These are phyloP conservation scores for Argyresthia albistria DNA, from an alignment of 2,888 invertebrate genomes.

Conservation along the genomic window DNA sequence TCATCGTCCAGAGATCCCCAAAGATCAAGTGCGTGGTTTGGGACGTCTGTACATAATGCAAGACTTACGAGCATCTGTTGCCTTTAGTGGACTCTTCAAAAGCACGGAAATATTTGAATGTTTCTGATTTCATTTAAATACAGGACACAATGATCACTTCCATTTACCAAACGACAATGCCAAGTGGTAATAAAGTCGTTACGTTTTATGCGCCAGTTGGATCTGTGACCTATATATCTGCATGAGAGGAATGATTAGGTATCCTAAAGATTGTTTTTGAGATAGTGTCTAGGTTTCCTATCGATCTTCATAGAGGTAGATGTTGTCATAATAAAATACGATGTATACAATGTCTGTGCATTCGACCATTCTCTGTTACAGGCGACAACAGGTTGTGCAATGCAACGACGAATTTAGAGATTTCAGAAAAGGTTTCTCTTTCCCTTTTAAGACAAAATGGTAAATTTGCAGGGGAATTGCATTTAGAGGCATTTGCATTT, in stretches of 20 bases:
- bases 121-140: not conserved
- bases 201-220: not conserved
- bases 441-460: not conserved
- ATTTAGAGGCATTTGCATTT: no score
- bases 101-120: not conserved
- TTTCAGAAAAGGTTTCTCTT: not conserved
- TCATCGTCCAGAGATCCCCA: conserved; percentile 39
- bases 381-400: not conserved
- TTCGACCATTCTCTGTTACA: not conserved
- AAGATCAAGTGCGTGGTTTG: conserved; percentile 46
- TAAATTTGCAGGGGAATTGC: not conserved
- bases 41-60: not conserved
- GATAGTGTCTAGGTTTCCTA: not conserved
- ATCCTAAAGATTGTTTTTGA: not conserved
- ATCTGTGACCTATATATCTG: not conserved
- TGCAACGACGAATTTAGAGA: not conserved
- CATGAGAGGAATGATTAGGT: not conserved
- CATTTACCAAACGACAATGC: not conserved
- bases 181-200: not conserved
- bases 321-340: not conserved
- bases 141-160: not conserved
- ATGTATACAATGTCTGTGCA: not conserved
- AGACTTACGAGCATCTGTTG: not conserved
- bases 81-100: not conserved
- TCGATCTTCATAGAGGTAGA: not conserved